Evolutionary conservation across 2,888 invertebrate species (phyloP), one percentile per base, ranked within the genome.

Genomic region (Ochropacha duplaris): DNA sequence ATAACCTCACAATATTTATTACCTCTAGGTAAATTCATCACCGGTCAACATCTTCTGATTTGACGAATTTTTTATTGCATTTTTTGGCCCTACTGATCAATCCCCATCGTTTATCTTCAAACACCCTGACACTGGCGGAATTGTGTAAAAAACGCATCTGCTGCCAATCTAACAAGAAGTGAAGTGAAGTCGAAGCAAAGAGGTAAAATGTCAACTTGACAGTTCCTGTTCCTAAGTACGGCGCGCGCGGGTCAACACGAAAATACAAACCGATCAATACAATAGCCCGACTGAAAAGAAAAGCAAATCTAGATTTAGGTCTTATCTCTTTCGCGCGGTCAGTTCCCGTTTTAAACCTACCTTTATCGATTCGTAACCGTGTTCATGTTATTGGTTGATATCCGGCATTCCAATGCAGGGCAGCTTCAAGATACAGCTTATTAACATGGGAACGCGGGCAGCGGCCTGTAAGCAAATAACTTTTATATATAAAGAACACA

Each of bases 401-500:
- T 76, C 78, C 83, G 77, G 78, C 85, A 81, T 76, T 81, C 84
- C 81, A 88, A 95, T 95, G 95, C 94, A 94, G 90, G 94, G 94
- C 89, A 95, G 94, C 87, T 95, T 95, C 90, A 94, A 93, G 93
- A 94, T 94, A 79, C 95, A 95, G 85, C 94, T 95, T 79, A 94
- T 95, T 91, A 96, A 95, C 92, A 98, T 98, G 98, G 98, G 97
- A 90, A 98, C 98, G 76, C 95, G 97, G 94, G 97, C 97, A 86
- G 98, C 97, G 86, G 97, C 97, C 87, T 98, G 98, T 98, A 94
- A 97, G 97, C 78, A 66, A 64, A 67, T 59, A 24, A 16, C 59
- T 28, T 61, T 65, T 0, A 54, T 52, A n/a, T 19, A 12, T 8
- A 22, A 52, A 11, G 12, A 28, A 52, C 9, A 11, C 11, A 34